Percentiles rank a stretch among this genome's conserved stretches.
Evolutionary conservation across 2,797 vertebrate genomes (phyloP).

Genomic region (Arctocebus calabarensis): DNA sequence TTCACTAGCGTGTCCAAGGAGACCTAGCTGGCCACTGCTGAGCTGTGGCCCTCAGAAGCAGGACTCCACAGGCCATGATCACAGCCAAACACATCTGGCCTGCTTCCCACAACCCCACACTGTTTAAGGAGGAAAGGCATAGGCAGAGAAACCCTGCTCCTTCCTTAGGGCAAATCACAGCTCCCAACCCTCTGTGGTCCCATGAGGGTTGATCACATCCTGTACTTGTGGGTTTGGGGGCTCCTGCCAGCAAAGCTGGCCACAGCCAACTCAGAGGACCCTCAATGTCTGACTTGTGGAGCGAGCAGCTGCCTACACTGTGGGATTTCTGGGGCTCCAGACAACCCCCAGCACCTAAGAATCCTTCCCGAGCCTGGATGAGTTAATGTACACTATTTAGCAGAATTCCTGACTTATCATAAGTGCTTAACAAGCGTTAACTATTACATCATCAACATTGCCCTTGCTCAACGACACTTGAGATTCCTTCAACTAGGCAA

Average conservation of each 20-base stretch:
- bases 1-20: background rate
- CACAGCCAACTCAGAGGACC: background rate
- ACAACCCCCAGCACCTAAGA: background rate
- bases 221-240: background rate
- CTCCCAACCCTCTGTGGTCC: no score
- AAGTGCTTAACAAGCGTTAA: no score
- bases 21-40: background rate
- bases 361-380: no score
- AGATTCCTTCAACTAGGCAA: background rate
- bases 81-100: background rate
- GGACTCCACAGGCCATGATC: background rate
- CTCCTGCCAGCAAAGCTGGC: background rate
- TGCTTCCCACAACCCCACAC: accelerated
- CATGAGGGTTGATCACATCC: background rate
- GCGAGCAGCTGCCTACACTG: background rate
- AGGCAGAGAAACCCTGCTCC: accelerated
- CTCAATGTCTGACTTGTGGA: background rate
- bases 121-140: background rate
- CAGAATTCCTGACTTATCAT: background rate
- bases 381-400: background rate
- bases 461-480: background rate
- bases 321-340: background rate
- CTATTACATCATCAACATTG: background rate
- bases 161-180: background rate
- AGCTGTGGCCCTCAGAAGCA: background rate